Evolutionary conservation across 1,140 invertebrate genomes (phyloP).

Genomic region (Lysiphlebus fabarum): DNA sequence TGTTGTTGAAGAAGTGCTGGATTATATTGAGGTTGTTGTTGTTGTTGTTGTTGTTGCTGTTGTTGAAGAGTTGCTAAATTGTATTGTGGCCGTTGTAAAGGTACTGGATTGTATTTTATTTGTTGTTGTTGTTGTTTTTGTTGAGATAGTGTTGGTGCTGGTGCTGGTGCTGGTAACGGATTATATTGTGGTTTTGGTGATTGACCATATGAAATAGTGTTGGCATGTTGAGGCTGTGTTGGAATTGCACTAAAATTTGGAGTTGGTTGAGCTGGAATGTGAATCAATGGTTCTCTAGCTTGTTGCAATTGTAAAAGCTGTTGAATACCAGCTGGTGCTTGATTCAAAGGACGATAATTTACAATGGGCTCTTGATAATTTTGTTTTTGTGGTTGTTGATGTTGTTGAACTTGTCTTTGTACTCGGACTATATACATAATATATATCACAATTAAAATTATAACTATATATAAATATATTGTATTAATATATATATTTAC

Average conservation of each 20-base stretch:
- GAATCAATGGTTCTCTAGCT: conserved; percentile 41
- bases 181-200: conserved; percentile 28
- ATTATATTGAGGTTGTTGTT: conserved; percentile 18
- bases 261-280: conserved; percentile 37
- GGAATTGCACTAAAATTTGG: conserved; percentile 31
- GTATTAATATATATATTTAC: background rate
- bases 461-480: background rate
- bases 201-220: conserved; percentile 20
- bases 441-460: too few relatives aligned
- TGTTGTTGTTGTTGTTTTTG: conserved; percentile 27
- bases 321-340: conserved; percentile 43
- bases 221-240: conserved; percentile 22
- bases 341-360: conserved; percentile 39
- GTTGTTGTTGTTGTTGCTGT: conserved; percentile 11
- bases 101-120: conserved; percentile 23
- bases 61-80: too few relatives aligned
- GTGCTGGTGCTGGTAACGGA: conserved; percentile 33
- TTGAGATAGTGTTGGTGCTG: conserved; percentile 36
- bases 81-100: conserved; percentile 8
- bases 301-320: conserved; percentile 43
- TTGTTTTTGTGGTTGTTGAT: conserved; percentile 27
- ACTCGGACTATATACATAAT: conserved; percentile 9
- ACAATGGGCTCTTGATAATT: conserved; percentile 23
- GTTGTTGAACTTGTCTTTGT: conserved; percentile 25
- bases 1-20: conserved; percentile 26